A percentile compares a stretch with the other conserved stretches of the same genome.
Conservation (phyloP, 2,888 invertebrate genomes). For the Flexamia atlantica region DNA sequence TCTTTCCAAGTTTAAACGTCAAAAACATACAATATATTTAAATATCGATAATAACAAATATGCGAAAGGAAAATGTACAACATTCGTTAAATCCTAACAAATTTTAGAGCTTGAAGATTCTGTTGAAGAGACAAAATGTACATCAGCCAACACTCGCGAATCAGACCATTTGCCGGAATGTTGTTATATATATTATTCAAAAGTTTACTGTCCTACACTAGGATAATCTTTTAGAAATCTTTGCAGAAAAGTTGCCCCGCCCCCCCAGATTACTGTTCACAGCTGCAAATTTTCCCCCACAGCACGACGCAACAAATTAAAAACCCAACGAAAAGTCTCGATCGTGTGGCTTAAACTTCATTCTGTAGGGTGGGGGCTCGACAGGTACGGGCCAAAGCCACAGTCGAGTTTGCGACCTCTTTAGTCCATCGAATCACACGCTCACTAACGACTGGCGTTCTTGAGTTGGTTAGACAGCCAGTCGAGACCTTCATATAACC, state of each 20-base stretch:
- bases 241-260: constrained; percentile 61
- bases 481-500: constrained; percentile 99
- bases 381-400: constrained; percentile 18
- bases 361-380: constrained; percentile 51
- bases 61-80: constrained; percentile 52
- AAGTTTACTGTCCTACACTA: constrained; percentile 62
- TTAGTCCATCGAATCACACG: constrained; percentile 27
- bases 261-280: constrained; percentile 59
- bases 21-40: constrained; percentile 55
- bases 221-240: constrained; percentile 62
- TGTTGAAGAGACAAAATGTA: constrained; percentile 64
- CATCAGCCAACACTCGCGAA: constrained; percentile 61
- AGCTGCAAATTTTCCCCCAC: constrained; percentile 61
- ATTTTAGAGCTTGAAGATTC: constrained; percentile 58
- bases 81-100: constrained; percentile 61
- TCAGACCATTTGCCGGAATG: constrained; percentile 57
- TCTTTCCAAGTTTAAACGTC: constrained; percentile 47
- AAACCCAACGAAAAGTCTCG: constrained; percentile 61
- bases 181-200: constrained; percentile 61
- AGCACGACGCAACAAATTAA: constrained; percentile 62
- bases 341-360: constrained; percentile 28
- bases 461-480: constrained; percentile 99
- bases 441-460: constrained; percentile 94
- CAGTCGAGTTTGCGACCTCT: constrained; percentile 56
- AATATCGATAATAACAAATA: constrained; percentile 52